These are phyloP conservation scores for Sylvietta virens DNA, from an alignment of 2,113 vertebrate genomes.

Conservation along the genomic window DNA sequence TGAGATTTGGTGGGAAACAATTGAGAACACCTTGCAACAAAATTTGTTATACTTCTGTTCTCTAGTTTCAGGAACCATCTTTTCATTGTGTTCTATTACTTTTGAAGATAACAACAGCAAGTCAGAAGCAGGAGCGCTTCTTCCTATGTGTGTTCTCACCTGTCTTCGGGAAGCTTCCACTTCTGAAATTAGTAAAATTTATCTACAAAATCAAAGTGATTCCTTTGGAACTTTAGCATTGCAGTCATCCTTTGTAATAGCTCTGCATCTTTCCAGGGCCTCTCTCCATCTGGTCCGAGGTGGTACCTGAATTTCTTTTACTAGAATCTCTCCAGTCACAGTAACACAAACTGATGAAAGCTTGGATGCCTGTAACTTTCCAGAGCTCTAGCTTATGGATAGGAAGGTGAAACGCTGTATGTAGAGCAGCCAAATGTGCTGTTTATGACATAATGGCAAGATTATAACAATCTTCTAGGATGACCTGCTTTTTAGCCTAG, in stretches of 20 bases:
- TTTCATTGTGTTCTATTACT: neutral
- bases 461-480: neutral
- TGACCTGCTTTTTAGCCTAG: neutral
- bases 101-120: neutral
- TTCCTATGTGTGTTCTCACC: neutral
- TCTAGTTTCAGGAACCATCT: neutral
- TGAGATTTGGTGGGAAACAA: neutral
- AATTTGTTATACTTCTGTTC: neutral
- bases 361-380: neutral
- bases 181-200: neutral
- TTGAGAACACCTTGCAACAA: neutral
- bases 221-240: neutral
- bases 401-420: neutral
- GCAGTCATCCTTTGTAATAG: neutral
- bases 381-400: neutral
- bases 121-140: neutral
- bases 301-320: neutral
- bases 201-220: neutral
- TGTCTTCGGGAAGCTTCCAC: neutral
- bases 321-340: neutral
- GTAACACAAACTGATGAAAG: neutral
- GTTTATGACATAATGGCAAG: neutral
- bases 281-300: neutral
- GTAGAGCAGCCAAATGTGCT: neutral
- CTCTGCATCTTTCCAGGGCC: neutral